These are phyloP conservation scores for Sander lucioperca DNA, from an alignment of 2,113 vertebrate species.

Conservation along the genomic window DNA sequence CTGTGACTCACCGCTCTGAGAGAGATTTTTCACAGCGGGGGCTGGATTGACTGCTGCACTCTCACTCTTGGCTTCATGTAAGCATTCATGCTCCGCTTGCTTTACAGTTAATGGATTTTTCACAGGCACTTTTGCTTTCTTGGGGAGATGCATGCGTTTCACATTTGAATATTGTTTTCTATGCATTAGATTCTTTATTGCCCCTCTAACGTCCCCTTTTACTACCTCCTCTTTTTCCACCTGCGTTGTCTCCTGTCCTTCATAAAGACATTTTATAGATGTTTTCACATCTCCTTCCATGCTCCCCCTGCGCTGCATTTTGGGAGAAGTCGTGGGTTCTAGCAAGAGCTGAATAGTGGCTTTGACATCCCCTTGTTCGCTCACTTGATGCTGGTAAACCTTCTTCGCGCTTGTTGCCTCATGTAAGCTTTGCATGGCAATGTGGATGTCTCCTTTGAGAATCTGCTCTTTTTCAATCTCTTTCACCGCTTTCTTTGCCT, in stretches of 20 bases:
- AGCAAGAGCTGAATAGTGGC: constrained; percentile 82
- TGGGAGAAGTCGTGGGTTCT: constrained; percentile 79
- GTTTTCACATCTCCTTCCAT: constrained; percentile 80
- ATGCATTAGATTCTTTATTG: constrained; percentile 85
- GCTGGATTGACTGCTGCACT: constrained; percentile 63
- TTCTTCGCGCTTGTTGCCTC: constrained; percentile 84
- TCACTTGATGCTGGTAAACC: constrained; percentile 80
- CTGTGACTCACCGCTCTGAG: constrained; percentile 74
- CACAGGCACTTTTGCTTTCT: constrained; percentile 80
- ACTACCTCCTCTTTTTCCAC: constrained; percentile 82
- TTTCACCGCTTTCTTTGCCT: constrained; percentile 85
- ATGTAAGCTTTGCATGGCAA: constrained; percentile 73
- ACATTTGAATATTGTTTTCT: constrained; percentile 83
- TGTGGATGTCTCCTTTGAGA: constrained; percentile 82
- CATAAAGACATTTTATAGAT: constrained; percentile 81
- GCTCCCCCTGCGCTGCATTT: constrained; percentile 73
- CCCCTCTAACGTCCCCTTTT: constrained; percentile 83
- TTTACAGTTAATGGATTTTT: constrained; percentile 76
- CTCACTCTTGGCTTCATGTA: constrained; percentile 66
- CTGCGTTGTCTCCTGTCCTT: constrained; percentile 75
- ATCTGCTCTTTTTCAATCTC: constrained; percentile 83
- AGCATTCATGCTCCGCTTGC: constrained; percentile 68
- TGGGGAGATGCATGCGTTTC: constrained; percentile 77
- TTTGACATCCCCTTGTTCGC: constrained; percentile 81
- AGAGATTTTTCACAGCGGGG: constrained; percentile 80